Conservation (phyloP, 1,140 invertebrate species). For the Medauroidea extradentata region DNA sequence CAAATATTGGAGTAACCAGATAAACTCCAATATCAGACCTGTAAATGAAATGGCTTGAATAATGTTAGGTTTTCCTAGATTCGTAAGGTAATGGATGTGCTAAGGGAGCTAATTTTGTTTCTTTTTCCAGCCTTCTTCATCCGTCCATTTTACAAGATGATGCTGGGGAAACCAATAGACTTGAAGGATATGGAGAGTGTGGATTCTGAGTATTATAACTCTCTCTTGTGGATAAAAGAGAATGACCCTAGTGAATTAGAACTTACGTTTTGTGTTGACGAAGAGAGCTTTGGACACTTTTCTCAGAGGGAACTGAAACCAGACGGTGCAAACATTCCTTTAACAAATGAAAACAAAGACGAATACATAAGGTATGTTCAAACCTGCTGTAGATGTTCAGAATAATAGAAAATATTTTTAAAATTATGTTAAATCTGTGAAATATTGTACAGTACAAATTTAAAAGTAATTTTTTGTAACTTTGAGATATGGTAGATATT, state of each 20-base stretch:
- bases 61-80: too few species aligned
- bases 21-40: too few species aligned
- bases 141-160: conserved; percentile 99
- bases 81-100: too few species aligned
- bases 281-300: conserved; percentile 93
- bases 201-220: conserved; percentile 98
- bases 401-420: too few species aligned
- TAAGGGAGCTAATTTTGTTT: too few species aligned
- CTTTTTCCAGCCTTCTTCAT: conserved; percentile 96
- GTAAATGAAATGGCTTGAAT: too few species aligned
- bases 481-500: not conserved
- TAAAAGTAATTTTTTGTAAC: too few species aligned
- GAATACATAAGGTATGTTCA: conserved; percentile 89
- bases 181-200: conserved; percentile 98
- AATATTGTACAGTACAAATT: too few species aligned
- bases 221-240: conserved; percentile 93
- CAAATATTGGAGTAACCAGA: too few species aligned
- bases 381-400: too few species aligned
- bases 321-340: conserved; percentile 81
- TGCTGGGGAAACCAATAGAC: conserved; percentile 91
- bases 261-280: conserved; percentile 92
- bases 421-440: too few species aligned
- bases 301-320: conserved; percentile 88
- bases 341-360: conserved; percentile 94
- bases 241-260: conserved; percentile 95